Base-by-base conservation (phyloP, 1,140 invertebrate species). In the Psix sp. region DNA sequence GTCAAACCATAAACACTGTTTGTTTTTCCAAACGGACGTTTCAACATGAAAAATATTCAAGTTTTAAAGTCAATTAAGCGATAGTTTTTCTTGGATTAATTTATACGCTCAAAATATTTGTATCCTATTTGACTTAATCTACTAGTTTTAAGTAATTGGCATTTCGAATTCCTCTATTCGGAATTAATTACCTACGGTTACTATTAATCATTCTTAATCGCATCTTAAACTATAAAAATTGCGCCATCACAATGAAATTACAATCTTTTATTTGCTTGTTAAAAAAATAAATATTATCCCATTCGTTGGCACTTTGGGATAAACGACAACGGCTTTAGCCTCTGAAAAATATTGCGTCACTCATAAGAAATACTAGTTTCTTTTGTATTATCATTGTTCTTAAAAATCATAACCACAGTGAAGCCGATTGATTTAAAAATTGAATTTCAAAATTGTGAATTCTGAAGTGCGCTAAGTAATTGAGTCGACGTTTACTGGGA, bases 111-210 rank as follows among this genome's bases (percentile, higher is more conserved):
- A 39, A 60, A 48, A 40, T 26, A 59, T 2, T 26, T 38, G 40
- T 52, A 26, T 63, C 36, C 43, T 35, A 24, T 20, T 40, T 48
- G 35, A 13, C 9, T 68, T 82, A 84, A 31, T 67, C 74, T 82
- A 83, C 65, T 77, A 84, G 81, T 85, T 79, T 84, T 82, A 76
- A 82, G 62, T 83, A 84, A 85, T 85, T 85, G 83, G 83, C 83
- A 84, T 85, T 84, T 80, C 31, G 67, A 66, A 78, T 51, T 79
- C 81, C 77, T 78, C 14, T 46, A 54, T 13, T n/a, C 26, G 3
- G 9, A 40, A 45, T 38, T 17, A 36, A 45, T 51, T 54, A 65
- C 54, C 60, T 65, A 65, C 60, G 54, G 0, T 62, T 31, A 17
- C n/a, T n/a, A n/a, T 21, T 3, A 17, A 33, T 65, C 52, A 54